Percentiles rank a stretch among this genome's conserved stretches.
Conservation (phyloP, 2,888 invertebrate genomes). For the Polydrusus cervinus region DNA sequence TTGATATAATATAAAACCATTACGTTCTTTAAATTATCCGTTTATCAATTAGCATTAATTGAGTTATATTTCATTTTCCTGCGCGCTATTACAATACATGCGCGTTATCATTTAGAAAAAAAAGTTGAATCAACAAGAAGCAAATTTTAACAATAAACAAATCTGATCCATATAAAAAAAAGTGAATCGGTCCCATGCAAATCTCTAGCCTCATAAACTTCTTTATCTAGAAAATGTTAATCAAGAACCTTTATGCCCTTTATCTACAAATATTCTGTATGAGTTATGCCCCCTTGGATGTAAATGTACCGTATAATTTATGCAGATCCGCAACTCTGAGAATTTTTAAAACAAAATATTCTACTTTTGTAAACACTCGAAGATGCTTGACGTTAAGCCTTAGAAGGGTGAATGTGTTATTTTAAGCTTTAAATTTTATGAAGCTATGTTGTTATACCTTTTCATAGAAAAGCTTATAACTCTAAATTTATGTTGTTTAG, state of each 20-base stretch:
- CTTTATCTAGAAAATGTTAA: conserved; percentile 5
- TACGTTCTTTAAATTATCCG: too few species aligned
- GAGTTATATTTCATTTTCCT: too few species aligned
- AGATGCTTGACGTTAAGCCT: conserved; percentile 34
- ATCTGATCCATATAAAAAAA: too few species aligned
- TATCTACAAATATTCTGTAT: conserved; percentile 6
- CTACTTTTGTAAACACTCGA: conserved; percentile 39
- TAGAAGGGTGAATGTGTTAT: conserved; percentile 38
- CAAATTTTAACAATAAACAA: too few species aligned
- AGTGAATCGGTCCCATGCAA: too few species aligned
- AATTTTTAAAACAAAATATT: conserved; percentile 27
- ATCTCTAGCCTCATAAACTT: too few species aligned
- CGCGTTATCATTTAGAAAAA: too few species aligned
- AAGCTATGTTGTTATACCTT: conserved; percentile 23
- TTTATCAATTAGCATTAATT: too few species aligned
- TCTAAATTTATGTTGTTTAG: conserved; percentile 33
- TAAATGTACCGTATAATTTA: conserved; percentile 27
- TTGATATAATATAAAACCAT: too few species aligned
- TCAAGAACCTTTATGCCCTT: background rate
- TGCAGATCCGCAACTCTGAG: conserved; percentile 25
- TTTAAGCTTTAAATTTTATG: conserved; percentile 41
- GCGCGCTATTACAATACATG: too few species aligned
- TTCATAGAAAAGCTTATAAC: conserved; percentile 26
- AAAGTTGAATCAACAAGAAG: too few species aligned
- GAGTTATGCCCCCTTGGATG: conserved; percentile 25